Base-by-base conservation (phyloP, 1,140 invertebrate genomes). In the Heterodera schachtii region DNA sequence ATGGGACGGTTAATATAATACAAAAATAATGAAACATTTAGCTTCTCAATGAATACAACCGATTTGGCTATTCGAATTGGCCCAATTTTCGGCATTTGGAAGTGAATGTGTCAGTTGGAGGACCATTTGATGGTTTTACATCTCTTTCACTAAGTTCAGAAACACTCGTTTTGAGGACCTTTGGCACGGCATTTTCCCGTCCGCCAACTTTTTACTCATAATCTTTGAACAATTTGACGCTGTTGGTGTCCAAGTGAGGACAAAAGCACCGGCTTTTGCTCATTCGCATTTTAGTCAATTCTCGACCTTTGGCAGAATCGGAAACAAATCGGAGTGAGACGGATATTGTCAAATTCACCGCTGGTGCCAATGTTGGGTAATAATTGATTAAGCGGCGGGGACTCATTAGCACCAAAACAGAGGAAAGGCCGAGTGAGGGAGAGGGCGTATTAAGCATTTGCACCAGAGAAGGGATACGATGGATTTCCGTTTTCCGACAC, bases 221-320 rank as follows among this genome's bases (percentile, higher is more conserved):
- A 67, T 90, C 47, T 90, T 89, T 78, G 88, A 89, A 70, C 83
- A 90, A 73, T 86, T 79, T 73, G 88, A 90, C 73, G 84, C 84
- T 46, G 80, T 86, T 64, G 80, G 31, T 5, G 74, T 67, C 73
- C 81, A 82, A 21, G 70, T 75, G 21, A 75, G 73, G 5, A 75
- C 49, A 8, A 79, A 21, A 3, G 16, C 13, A 19, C 16, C 2
- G 57, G 5, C 57, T 19, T 16, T 64, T 19, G 16, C 16, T 19
- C 57, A 64, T 0, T 64, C 16, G 3, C 16, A 4, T 60, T 4
- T 19, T 64, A 64, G 57, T 64, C 85, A 66, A 87, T 89, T 21
- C 81, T 89, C 47, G 86, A 89, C 79, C 66, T 89, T 44, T 84
- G 75, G 52, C 86, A 86, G 31, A 83, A 85, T 47, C 80, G 83